These are phyloP conservation scores for Acleris literana DNA, from an alignment of 2,888 invertebrate species.

Conservation along the genomic window DNA sequence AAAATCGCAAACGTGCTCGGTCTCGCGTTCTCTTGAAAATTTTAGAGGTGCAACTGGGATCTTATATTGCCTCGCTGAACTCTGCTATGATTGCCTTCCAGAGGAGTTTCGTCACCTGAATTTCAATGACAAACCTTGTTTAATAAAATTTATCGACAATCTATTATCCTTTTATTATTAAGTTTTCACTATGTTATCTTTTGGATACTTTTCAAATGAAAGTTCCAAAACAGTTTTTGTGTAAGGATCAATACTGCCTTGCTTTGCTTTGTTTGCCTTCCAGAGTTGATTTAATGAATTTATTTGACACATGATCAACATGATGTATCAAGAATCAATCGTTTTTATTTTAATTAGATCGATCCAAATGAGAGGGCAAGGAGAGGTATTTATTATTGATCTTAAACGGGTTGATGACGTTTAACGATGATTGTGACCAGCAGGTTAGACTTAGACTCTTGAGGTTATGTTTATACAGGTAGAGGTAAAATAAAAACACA, in stretches of 20 bases:
- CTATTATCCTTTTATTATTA: not conserved
- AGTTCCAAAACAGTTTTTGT: too few relatives aligned
- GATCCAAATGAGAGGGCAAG: too few relatives aligned
- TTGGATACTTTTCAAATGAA: too few relatives aligned
- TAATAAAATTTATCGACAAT: not conserved
- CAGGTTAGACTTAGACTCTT: not conserved
- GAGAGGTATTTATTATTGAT: too few relatives aligned
- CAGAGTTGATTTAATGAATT: too few relatives aligned
- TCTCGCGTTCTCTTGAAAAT: not conserved
- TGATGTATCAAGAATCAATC: not conserved
- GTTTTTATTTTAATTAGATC: too few relatives aligned
- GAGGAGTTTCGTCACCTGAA: conserved; percentile 9
- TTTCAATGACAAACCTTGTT: not conserved
- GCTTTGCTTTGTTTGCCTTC: too few relatives aligned
- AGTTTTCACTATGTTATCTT: too few relatives aligned
- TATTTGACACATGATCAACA: not conserved
- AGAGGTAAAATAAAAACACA: conserved; percentile 42
- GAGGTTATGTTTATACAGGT: too few relatives aligned
- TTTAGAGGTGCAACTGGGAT: not conserved
- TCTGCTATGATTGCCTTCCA: conserved; percentile 4
- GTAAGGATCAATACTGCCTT: too few relatives aligned
- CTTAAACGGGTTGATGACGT: too few relatives aligned
- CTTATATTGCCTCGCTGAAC: not conserved
- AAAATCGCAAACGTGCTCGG: conserved; percentile 9
- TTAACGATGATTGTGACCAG: too few relatives aligned